phyloP scores from a whole-genome alignment of 2,797 vertebrate genomes.

The Notoglanidium macrostoma region DNA sequence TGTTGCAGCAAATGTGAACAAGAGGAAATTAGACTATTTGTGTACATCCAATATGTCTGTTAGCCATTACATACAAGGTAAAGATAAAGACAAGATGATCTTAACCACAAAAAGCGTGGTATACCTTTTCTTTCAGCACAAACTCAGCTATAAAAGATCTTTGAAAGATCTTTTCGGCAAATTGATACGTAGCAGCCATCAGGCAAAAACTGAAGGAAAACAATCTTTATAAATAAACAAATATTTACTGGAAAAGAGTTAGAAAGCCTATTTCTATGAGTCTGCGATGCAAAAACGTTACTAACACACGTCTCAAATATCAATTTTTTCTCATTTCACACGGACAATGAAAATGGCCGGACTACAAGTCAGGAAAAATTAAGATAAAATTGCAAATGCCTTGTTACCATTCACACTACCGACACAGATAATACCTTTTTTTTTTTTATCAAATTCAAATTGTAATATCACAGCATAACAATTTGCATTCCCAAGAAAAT shows the following conservation, averaged over 20 bases:
- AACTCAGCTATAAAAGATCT: neutral
- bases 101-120: neutral
- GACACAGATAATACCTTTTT: neutral
- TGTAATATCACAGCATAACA: no score
- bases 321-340: neutral
- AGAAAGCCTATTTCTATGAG: neutral
- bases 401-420: neutral
- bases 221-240: neutral
- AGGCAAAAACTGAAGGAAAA: neutral
- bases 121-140: neutral
- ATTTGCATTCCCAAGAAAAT: no score
- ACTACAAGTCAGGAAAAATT: neutral
- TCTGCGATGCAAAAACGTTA: neutral
- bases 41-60: neutral
- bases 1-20: conserved; percentile 13
- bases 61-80: neutral
- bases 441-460: no score
- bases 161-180: neutral
- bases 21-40: conserved; percentile 13
- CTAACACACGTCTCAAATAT: neutral
- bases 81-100: neutral
- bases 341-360: neutral
- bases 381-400: neutral
- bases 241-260: neutral
- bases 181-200: neutral